Percentiles rank a stretch among this genome's conserved stretches.
These are phyloP conservation scores for Maccullochella peelii DNA, from an alignment of 2,113 vertebrate genomes.

Conservation along the genomic window DNA sequence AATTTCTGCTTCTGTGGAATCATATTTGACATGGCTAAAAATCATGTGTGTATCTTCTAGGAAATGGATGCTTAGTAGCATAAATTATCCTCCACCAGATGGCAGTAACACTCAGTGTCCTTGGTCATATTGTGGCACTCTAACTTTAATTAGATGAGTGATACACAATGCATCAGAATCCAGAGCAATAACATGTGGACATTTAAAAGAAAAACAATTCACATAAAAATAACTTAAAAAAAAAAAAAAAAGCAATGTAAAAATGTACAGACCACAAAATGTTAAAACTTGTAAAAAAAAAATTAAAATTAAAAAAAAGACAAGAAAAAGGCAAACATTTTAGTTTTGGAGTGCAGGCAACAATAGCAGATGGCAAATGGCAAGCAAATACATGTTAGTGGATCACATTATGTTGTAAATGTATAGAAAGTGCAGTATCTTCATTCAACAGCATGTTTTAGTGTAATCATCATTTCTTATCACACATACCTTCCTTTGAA, in stretches of 20 bases:
- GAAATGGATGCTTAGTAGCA: neutral
- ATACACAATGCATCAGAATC: slow-evolving; percentile 64
- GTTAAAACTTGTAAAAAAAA: slow-evolving; percentile 72
- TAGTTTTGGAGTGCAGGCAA: slow-evolving; percentile 56
- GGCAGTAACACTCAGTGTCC: slow-evolving; percentile 11
- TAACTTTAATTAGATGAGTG: slow-evolving; percentile 63
- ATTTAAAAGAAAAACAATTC: slow-evolving; percentile 62
- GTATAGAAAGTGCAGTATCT: slow-evolving; percentile 89
- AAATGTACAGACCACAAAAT: slow-evolving; percentile 71
- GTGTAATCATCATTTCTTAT: slow-evolving; percentile 32
- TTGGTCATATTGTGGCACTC: too few species aligned
- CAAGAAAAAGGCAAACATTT: slow-evolving; percentile 61
- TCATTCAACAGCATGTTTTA: slow-evolving; percentile 39
- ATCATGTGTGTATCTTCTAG: neutral
- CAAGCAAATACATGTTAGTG: slow-evolving; percentile 45
- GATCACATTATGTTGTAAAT: slow-evolving; percentile 60
- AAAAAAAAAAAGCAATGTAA: slow-evolving; percentile 67
- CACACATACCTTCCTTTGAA: neutral
- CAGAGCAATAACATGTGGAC: slow-evolving; percentile 63
- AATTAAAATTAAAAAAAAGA: too few species aligned
- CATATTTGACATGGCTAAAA: neutral
- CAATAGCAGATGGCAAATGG: slow-evolving; percentile 14
- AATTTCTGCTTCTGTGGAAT: neutral
- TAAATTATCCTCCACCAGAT: slow-evolving; percentile 42
- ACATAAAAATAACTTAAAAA: slow-evolving; percentile 61